phyloP scores from a whole-genome alignment of 2,113 vertebrate genomes.

The Myrmophylax atrothorax region DNA sequence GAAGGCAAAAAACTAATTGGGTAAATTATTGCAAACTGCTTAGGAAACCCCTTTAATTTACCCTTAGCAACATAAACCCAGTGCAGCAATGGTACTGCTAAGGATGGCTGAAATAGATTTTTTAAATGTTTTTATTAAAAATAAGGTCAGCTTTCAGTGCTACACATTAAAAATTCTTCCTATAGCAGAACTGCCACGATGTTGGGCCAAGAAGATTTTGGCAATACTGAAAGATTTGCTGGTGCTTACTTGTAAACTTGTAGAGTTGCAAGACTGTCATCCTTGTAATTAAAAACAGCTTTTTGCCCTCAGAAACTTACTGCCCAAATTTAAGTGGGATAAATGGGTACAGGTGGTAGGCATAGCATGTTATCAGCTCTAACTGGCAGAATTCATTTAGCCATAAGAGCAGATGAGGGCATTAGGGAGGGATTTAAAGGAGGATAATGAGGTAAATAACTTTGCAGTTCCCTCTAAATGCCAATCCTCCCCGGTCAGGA shows the following conservation, averaged over 20 bases:
- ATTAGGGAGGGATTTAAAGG: slow-evolving; percentile 6
- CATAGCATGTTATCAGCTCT: neutral
- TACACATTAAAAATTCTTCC: neutral
- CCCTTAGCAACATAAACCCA: neutral
- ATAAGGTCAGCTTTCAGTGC: neutral
- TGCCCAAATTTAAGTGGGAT: neutral
- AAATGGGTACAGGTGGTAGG: neutral
- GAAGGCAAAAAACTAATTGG: neutral
- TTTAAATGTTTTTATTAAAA: neutral
- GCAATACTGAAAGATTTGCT: neutral
- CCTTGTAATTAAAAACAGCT: neutral
- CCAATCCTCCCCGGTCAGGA: neutral
- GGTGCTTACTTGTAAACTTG: neutral
- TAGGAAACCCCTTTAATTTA: neutral
- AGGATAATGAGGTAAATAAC: neutral
- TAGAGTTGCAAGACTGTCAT: neutral
- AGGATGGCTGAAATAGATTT: neutral
- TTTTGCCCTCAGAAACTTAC: neutral
- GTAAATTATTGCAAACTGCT: neutral
- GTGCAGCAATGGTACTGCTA: neutral
- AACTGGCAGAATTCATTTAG: neutral
- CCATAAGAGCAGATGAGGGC: neutral
- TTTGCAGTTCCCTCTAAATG: neutral
- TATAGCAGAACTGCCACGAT: neutral
- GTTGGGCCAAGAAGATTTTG: neutral